Evolutionary conservation across 2,888 invertebrate genomes (phyloP).

Genomic region (Temnothorax rugatulus): DNA sequence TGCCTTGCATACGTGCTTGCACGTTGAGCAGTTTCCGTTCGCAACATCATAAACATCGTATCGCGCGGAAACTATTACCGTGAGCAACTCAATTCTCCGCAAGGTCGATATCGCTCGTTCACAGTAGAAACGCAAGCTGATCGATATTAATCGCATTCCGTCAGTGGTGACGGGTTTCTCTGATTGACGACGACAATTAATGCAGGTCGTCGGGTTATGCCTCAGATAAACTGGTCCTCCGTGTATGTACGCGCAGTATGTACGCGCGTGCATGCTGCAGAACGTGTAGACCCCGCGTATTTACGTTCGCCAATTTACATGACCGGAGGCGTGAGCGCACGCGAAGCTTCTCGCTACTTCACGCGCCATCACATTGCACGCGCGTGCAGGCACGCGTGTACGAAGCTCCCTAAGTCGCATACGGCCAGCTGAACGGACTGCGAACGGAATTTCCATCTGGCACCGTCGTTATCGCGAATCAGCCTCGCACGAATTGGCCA

Average conservation of each 20-base stretch:
- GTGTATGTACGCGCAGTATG: constrained; percentile 10
- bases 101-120: constrained; percentile 67
- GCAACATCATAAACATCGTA: constrained; percentile 41
- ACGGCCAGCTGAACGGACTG: background rate
- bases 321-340: constrained; percentile 36
- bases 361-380: constrained; percentile 38
- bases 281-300: constrained; percentile 24
- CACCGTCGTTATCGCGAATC: constrained; percentile 46
- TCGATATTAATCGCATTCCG: constrained; percentile 77
- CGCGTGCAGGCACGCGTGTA: constrained; percentile 38
- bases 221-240: constrained; percentile 66
- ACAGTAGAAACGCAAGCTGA: constrained; percentile 64
- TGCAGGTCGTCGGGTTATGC: constrained; percentile 72
- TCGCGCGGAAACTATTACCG: constrained; percentile 43
- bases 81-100: constrained; percentile 62
- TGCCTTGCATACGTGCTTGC: background rate
- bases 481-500: constrained; percentile 30
- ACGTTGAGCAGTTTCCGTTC: constrained; percentile 18
- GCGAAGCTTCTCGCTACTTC: constrained; percentile 32
- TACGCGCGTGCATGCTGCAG: background rate
- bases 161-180: constrained; percentile 61
- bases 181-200: constrained; percentile 78
- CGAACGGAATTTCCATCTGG: constrained; percentile 53
- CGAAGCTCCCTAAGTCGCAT: constrained; percentile 19
- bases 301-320: constrained; percentile 51